These are phyloP conservation scores for Hybos culiciformis DNA, from an alignment of 2,888 invertebrate genomes.

Conservation along the genomic window DNA sequence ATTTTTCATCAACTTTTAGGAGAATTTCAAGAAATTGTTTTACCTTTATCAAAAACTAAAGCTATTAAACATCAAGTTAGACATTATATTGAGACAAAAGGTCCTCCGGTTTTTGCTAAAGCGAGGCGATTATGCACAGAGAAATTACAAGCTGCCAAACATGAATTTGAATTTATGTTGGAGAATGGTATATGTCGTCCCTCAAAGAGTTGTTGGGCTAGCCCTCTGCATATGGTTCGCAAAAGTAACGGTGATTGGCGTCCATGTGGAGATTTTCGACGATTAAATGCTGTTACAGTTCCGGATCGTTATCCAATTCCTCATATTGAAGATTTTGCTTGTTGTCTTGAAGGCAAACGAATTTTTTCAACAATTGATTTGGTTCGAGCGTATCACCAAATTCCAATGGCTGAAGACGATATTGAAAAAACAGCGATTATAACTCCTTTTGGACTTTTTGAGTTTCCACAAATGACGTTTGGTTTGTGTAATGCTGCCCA, in stretches of 20 bases:
- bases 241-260: neutral
- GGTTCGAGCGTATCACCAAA: constrained; percentile 4
- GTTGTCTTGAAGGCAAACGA: constrained; percentile 3
- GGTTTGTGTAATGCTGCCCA: constrained; percentile 24
- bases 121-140: constrained; percentile 10
- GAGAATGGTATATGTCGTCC: constrained; percentile 14
- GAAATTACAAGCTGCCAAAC: neutral
- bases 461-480: constrained; percentile 23
- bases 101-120: neutral
- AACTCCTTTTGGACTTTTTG: constrained; percentile 26
- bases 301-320: neutral
- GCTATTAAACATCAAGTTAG: neutral
- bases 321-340: constrained; percentile 4
- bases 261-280: neutral
- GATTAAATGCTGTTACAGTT: neutral
- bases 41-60: neutral
- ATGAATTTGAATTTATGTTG: neutral
- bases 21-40: no score
- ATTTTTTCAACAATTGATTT: constrained; percentile 10
- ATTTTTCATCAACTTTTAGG: no score
- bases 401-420: neutral
- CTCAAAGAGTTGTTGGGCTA: constrained; percentile 26
- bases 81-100: neutral
- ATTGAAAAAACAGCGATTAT: constrained; percentile 15
- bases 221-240: neutral